Evolutionary conservation across 2,797 vertebrate genomes (phyloP).

Genomic region (Tarsius wallacei): DNA sequence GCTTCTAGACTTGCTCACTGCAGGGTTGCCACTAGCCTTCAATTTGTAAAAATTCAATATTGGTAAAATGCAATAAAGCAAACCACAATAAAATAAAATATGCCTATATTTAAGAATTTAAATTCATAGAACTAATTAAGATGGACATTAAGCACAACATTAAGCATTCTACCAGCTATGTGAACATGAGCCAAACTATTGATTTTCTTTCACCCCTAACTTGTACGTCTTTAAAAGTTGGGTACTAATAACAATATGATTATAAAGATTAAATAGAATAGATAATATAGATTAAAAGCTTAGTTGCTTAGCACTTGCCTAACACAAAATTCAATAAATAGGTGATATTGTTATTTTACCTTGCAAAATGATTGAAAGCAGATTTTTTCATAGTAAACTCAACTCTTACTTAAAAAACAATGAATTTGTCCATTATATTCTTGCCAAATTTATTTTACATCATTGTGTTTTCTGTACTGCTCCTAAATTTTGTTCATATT

Average conservation of each 20-base stretch:
- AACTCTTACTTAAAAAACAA: not conserved
- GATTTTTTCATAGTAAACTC: not conserved
- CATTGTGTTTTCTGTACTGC: not conserved
- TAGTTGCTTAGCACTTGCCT: not conserved
- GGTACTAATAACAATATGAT: slow-evolving; percentile 18
- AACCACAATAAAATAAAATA: not conserved
- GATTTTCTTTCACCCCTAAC: not conserved
- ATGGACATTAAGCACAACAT: not conserved
- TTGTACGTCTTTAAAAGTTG: slow-evolving; percentile 56
- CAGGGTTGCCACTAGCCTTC: not conserved
- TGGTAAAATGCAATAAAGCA: not conserved
- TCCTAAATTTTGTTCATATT: slow-evolving; percentile 55
- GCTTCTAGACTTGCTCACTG: not conserved
- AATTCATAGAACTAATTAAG: slow-evolving; percentile 23
- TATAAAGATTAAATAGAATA: slow-evolving; percentile 21
- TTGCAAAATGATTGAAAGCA: slow-evolving; percentile 49
- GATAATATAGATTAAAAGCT: slow-evolving; percentile 1
- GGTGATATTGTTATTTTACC: not conserved
- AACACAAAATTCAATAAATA: slow-evolving; percentile 4
- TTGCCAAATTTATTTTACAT: not conserved
- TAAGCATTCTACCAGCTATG: not conserved
- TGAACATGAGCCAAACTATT: not conserved
- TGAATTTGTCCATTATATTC: slow-evolving; percentile 24
- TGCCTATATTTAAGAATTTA: not conserved
- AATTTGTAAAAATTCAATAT: not conserved